Evolutionary conservation across 1,140 invertebrate genomes (phyloP).

Genomic region (Mylabris phalerata): DNA sequence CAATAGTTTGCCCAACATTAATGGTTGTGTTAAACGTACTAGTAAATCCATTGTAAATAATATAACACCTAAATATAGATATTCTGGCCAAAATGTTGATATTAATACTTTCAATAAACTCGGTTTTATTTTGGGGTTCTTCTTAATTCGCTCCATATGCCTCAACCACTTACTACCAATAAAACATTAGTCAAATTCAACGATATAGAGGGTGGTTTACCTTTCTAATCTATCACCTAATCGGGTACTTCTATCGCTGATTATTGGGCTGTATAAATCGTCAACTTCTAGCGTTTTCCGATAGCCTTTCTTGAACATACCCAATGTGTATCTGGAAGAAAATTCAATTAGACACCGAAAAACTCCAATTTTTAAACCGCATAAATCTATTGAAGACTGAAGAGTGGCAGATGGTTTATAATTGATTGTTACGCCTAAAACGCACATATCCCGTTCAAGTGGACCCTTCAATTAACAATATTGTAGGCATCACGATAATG

Average conservation of each 20-base stretch:
- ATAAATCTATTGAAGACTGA: too few relatives aligned
- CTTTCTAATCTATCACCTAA: constrained; percentile 48
- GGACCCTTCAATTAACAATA: too few relatives aligned
- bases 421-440: too few relatives aligned
- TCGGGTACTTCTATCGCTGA: constrained; percentile 45
- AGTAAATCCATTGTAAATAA: constrained; percentile 33
- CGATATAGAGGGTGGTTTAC: constrained; percentile 36
- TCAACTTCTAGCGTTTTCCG: constrained; percentile 47
- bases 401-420: too few relatives aligned
- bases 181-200: not conserved
- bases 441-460: too few relatives aligned
- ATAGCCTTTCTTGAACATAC: constrained; percentile 50
- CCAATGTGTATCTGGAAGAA: constrained; percentile 48
- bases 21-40: constrained; percentile 41
- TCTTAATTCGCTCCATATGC: constrained; percentile 36
- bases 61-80: constrained; percentile 34
- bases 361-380: too few relatives aligned
- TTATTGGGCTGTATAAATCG: constrained; percentile 52
- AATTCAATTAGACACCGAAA: too few relatives aligned
- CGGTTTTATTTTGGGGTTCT: constrained; percentile 13
- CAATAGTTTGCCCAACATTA: constrained; percentile 50
- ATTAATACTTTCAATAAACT: constrained; percentile 41
- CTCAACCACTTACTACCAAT: constrained; percentile 38
- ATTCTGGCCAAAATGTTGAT: constrained; percentile 42
- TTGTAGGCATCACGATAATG: too few relatives aligned